phyloP scores from a whole-genome alignment of 2,797 vertebrate genomes.

The Diceros bicornis region DNA sequence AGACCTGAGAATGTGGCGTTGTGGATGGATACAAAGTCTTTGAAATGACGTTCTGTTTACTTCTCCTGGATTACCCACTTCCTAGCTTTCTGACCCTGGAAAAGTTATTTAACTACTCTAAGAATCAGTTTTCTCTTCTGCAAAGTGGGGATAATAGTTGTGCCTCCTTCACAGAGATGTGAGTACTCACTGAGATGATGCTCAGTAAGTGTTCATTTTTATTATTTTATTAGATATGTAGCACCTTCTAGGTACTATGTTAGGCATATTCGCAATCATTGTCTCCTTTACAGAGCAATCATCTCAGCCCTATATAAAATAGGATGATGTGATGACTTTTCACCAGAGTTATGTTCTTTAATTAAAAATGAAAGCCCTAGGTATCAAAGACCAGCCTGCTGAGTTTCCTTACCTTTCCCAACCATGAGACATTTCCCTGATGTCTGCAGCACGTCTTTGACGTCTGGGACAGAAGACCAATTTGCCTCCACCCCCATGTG shows the following conservation, averaged over 20 bases:
- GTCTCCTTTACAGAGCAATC: slow-evolving; percentile 67
- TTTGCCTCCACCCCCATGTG: slow-evolving; percentile 79
- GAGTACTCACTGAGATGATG: not conserved
- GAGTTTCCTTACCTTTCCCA: slow-evolving; percentile 80
- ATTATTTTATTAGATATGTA: slow-evolving; percentile 52
- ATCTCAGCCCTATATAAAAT: slow-evolving; percentile 60
- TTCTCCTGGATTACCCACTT: not conserved
- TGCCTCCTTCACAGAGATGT: not conserved
- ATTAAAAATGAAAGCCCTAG: slow-evolving; percentile 86
- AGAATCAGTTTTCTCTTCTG: slow-evolving; percentile 42
- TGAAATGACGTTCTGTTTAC: not conserved
- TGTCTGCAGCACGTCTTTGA: slow-evolving; percentile 83
- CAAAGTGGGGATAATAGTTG: not conserved
- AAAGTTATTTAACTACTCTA: not conserved
- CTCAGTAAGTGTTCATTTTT: slow-evolving; percentile 5
- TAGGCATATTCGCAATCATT: slow-evolving; percentile 14
- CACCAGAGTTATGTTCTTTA: slow-evolving; percentile 80
- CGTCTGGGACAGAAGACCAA: slow-evolving; percentile 78
- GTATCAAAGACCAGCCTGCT: slow-evolving; percentile 84
- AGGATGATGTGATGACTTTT: slow-evolving; percentile 78
- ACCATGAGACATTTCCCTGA: slow-evolving; percentile 84
- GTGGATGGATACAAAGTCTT: not conserved
- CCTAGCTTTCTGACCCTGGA: not conserved
- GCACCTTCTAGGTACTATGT: slow-evolving; percentile 45
- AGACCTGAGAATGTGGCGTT: not conserved